Evolutionary conservation across 2,888 invertebrate genomes (phyloP).

Genomic region (Caenorhabditis japonica): DNA sequence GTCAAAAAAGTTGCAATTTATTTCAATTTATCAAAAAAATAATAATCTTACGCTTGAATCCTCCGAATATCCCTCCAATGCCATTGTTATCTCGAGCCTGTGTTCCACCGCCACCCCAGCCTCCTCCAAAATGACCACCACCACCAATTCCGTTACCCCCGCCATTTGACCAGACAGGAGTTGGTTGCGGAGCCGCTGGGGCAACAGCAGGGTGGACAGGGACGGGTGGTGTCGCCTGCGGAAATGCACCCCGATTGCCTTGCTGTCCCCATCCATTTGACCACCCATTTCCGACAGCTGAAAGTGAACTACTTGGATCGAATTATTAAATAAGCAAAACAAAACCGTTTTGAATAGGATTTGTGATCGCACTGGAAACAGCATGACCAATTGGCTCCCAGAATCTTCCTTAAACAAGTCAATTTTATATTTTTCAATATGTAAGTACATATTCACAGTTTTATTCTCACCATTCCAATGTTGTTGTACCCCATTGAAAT

Average conservation of each 20-base stretch:
- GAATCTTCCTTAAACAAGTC: conserved; percentile 29
- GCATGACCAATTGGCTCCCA: conserved; percentile 35
- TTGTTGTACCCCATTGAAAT: conserved; percentile 23
- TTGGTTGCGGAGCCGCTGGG: conserved; percentile 19
- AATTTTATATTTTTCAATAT: background rate
- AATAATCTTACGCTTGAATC: conserved; percentile 27
- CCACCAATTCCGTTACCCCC: conserved; percentile 41
- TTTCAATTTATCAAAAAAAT: too few species aligned
- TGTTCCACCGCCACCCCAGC: conserved; percentile 45
- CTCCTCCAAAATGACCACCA: conserved; percentile 40
- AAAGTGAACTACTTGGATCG: background rate
- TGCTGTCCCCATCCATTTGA: conserved; percentile 33
- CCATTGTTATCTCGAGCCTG: conserved; percentile 23
- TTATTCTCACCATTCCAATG: conserved; percentile 39
- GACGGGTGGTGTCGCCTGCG: conserved; percentile 12
- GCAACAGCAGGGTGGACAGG: conserved; percentile 11
- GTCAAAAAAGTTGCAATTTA: conserved; percentile 7
- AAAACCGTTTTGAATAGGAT: conserved; percentile 33
- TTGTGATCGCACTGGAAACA: conserved; percentile 16
- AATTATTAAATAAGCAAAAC: background rate
- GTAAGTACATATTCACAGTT: background rate
- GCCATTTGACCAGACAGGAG: conserved; percentile 34
- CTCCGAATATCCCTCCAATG: conserved; percentile 8
- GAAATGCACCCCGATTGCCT: conserved; percentile 27
- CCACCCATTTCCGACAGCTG: conserved; percentile 37